A percentile compares a stretch with the other conserved stretches of the same genome.
These are phyloP conservation scores for Candoia aspera DNA, from an alignment of 2,113 vertebrate genomes.

Conservation along the genomic window DNA sequence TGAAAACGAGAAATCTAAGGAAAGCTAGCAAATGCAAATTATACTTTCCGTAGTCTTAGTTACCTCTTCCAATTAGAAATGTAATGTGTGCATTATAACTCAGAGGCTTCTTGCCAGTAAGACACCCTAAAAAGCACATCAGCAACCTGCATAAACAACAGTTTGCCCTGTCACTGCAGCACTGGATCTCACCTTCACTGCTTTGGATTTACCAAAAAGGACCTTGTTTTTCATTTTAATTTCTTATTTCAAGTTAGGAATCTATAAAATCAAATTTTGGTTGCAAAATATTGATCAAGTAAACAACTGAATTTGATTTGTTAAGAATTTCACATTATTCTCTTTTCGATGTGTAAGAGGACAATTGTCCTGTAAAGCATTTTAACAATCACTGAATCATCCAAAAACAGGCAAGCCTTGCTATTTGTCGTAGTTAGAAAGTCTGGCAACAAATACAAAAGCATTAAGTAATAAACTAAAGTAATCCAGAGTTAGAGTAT, in stretches of 20 bases:
- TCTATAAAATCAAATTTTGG: background rate
- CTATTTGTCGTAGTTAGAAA: constrained; percentile 23
- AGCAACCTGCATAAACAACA: background rate
- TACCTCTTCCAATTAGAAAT: background rate
- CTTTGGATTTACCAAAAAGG: background rate
- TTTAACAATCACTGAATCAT: background rate
- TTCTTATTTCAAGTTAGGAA: background rate
- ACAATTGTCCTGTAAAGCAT: background rate
- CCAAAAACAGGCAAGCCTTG: background rate
- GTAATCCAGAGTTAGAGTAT: background rate
- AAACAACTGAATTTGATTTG: constrained; percentile 10
- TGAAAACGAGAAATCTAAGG: background rate
- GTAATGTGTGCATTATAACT: background rate
- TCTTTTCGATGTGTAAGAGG: background rate
- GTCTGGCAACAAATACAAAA: constrained; percentile 15
- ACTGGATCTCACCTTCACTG: too few species aligned
- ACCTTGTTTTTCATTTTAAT: background rate
- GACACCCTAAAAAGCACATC: background rate
- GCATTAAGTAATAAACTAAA: constrained; percentile 5
- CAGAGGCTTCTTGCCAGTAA: background rate
- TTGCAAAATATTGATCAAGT: background rate
- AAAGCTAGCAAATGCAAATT: background rate
- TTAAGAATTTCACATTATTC: constrained; percentile 25
- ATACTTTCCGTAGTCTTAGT: background rate
- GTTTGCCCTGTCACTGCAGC: background rate